phyloP scores from a whole-genome alignment of 2,888 invertebrate genomes.

The Dicyrtoma fusca region DNA sequence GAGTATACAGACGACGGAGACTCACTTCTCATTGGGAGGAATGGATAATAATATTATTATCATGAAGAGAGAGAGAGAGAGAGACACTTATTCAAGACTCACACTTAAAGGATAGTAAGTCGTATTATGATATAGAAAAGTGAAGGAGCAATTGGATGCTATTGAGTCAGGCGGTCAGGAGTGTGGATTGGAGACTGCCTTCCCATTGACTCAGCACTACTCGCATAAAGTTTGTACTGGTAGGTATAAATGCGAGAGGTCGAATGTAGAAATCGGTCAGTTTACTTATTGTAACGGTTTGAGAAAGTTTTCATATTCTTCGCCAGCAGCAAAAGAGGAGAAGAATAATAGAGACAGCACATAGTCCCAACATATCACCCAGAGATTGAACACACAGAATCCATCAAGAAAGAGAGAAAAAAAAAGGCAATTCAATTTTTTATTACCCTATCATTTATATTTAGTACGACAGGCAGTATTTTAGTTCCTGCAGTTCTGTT shows the following conservation, averaged over 20 bases:
- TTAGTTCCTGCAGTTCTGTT: background rate
- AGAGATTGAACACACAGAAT: background rate
- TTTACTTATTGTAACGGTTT: slow-evolving; percentile 42
- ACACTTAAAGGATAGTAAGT: background rate
- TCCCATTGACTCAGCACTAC: background rate
- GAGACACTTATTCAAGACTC: background rate
- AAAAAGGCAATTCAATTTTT: slow-evolving; percentile 30
- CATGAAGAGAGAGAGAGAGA: slow-evolving; percentile 4
- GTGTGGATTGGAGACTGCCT: slow-evolving; percentile 11
- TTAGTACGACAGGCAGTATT: background rate
- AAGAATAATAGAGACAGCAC: background rate
- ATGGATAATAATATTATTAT: background rate
- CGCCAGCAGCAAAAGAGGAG: slow-evolving; percentile 9
- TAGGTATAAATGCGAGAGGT: slow-evolving; percentile 43
- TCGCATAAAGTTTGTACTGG: background rate
- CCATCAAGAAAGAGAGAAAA: slow-evolving; percentile 18
- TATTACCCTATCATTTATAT: slow-evolving; percentile 9
- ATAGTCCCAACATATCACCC: background rate
- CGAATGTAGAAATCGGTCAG: slow-evolving; percentile 46
- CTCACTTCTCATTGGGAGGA: background rate
- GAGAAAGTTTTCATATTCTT: slow-evolving; percentile 41
- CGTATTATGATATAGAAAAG: background rate
- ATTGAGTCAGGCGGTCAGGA: slow-evolving; percentile 8
- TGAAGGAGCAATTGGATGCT: slow-evolving; percentile 1
- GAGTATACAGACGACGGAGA: background rate